Evolutionary conservation across 2,113 vertebrate genomes (phyloP).

Genomic region (Oncorhynchus mykiss): DNA sequence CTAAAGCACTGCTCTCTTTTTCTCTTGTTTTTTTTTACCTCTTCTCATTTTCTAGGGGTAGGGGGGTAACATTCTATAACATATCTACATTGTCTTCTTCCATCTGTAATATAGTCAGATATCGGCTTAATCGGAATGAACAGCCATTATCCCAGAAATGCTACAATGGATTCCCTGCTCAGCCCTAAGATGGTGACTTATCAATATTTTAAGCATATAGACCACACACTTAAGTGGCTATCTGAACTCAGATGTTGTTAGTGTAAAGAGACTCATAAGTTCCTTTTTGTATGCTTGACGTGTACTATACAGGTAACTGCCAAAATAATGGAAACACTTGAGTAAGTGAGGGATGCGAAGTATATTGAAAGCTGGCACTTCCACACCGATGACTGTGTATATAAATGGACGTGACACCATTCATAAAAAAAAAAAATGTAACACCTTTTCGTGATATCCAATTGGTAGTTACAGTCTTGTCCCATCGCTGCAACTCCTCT

Average conservation of each 20-base stretch:
- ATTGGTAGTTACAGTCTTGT: too few relatives aligned
- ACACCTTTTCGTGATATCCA: too few relatives aligned
- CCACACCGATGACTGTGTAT: too few relatives aligned
- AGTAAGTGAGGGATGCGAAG: too few relatives aligned
- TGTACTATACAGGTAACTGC: too few relatives aligned
- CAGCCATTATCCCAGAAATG: background rate
- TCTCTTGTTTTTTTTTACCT: slow-evolving; percentile 3
- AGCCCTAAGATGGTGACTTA: background rate
- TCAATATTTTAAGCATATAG: slow-evolving; percentile 15
- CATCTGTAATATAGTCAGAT: background rate
- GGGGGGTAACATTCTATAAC: background rate
- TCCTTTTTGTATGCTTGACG: too few relatives aligned
- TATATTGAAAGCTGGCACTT: too few relatives aligned
- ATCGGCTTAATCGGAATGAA: background rate
- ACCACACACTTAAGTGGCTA: background rate
- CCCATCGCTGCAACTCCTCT: too few relatives aligned
- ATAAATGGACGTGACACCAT: too few relatives aligned
- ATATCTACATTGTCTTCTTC: background rate
- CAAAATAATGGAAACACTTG: too few relatives aligned
- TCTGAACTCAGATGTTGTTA: background rate
- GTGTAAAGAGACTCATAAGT: too few relatives aligned
- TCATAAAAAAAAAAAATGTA: too few relatives aligned
- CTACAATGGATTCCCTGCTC: background rate
- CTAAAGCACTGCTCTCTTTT: slow-evolving; percentile 8
- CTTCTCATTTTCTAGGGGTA: slow-evolving; percentile 16